These are phyloP conservation scores for Agrilus cyanescens DNA, from an alignment of 2,888 invertebrate species.

Conservation along the genomic window DNA sequence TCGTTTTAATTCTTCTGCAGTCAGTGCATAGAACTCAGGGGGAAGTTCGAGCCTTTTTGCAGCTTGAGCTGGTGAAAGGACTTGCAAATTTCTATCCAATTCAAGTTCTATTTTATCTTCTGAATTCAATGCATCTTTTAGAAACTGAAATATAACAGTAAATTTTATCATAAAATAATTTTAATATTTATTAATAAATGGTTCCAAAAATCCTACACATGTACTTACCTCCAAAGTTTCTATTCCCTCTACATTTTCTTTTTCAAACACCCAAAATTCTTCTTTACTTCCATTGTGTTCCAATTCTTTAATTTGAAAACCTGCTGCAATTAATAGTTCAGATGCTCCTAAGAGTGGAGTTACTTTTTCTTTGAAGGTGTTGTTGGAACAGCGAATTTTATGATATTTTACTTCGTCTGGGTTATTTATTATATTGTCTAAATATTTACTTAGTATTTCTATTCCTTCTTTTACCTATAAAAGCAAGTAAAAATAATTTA, in stretches of 20 bases:
- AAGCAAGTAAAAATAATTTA: constrained; percentile 7
- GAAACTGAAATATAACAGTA: constrained; percentile 38
- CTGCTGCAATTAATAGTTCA: constrained; percentile 72
- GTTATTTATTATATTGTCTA: constrained; percentile 79
- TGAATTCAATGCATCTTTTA: constrained; percentile 65
- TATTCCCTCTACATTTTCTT: constrained; percentile 43
- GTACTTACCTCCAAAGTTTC: constrained; percentile 44
- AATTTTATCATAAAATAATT: constrained; percentile 11
- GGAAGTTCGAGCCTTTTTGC: constrained; percentile 59
- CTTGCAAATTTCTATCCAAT: constrained; percentile 76
- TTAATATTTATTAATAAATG: neutral
- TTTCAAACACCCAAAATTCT: constrained; percentile 55
- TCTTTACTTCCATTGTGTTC: constrained; percentile 47
- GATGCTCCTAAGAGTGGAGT: constrained; percentile 65
- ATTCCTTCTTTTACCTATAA: constrained; percentile 65
- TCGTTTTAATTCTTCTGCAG: constrained; percentile 70
- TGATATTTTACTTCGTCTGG: constrained; percentile 82
- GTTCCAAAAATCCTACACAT: too few relatives aligned
- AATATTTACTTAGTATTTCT: constrained; percentile 75
- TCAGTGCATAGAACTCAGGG: constrained; percentile 69
- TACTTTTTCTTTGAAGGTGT: constrained; percentile 69
- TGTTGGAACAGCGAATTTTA: constrained; percentile 77
- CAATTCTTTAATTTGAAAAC: constrained; percentile 56
- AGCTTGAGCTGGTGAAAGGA: constrained; percentile 68
- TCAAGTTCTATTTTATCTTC: constrained; percentile 75